These are phyloP conservation scores for Crotalus viridis DNA, from an alignment of 2,113 vertebrate genomes.

Conservation along the genomic window DNA sequence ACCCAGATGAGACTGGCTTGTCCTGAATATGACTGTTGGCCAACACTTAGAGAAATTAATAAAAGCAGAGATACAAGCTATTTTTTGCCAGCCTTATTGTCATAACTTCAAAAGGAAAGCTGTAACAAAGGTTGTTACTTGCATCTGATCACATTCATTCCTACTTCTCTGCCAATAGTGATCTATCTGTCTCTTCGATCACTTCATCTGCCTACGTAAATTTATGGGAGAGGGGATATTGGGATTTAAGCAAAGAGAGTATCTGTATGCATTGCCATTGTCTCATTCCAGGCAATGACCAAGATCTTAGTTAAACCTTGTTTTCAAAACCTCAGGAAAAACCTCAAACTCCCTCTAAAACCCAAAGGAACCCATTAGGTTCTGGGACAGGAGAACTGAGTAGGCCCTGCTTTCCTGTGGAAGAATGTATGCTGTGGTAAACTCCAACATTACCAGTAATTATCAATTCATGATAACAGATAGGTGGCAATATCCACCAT, in stretches of 20 bases:
- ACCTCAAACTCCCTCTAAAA: background rate
- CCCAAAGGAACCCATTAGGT: background rate
- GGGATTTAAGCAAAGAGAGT: background rate
- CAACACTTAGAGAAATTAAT: background rate
- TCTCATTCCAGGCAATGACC: background rate
- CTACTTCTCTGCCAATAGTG: background rate
- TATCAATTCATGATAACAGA: background rate
- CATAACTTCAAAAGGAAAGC: background rate
- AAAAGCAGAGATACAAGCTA: background rate
- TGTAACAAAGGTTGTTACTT: background rate
- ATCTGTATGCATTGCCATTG: background rate
- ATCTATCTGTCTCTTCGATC: background rate
- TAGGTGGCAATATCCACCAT: background rate
- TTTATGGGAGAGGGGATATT: background rate
- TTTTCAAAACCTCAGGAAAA: background rate
- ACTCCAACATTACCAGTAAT: background rate
- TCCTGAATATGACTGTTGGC: background rate
- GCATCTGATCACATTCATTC: background rate
- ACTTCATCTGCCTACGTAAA: background rate
- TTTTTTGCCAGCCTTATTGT: background rate
- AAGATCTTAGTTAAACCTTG: background rate
- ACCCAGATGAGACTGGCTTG: background rate
- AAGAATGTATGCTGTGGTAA: background rate
- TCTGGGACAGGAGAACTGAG: background rate
- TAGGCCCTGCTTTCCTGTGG: background rate